Evolutionary conservation across 2,797 vertebrate species (phyloP).

Genomic region (Psittacula echo): DNA sequence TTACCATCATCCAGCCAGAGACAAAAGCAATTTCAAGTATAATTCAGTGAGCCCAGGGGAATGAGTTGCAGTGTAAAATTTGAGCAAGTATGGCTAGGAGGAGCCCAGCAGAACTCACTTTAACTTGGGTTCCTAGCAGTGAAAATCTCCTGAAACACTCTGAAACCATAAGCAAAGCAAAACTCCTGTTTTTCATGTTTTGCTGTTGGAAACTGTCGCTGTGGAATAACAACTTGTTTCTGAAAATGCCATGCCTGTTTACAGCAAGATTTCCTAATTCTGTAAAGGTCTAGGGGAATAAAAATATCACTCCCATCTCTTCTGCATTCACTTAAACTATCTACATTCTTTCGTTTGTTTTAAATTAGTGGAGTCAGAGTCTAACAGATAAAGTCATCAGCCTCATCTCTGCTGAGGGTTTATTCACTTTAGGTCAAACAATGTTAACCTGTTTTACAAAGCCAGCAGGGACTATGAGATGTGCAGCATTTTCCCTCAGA

Average conservation of each 20-base stretch:
- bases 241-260: slow-evolving; percentile 42
- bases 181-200: neutral
- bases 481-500: slow-evolving; percentile 50
- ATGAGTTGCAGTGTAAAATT: slow-evolving; percentile 20
- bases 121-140: neutral
- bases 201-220: slow-evolving; percentile 48
- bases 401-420: slow-evolving; percentile 42
- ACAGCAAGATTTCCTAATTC: slow-evolving; percentile 40
- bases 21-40: slow-evolving; percentile 15
- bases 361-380: slow-evolving; percentile 56
- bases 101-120: slow-evolving; percentile 20
- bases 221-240: slow-evolving; percentile 47
- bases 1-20: slow-evolving; percentile 17
- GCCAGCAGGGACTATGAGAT: slow-evolving; percentile 38
- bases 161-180: slow-evolving; percentile 32
- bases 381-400: slow-evolving; percentile 64
- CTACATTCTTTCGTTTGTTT: slow-evolving; percentile 61
- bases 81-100: slow-evolving; percentile 5
- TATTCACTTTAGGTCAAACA: slow-evolving; percentile 61
- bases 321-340: slow-evolving; percentile 32
- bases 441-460: slow-evolving; percentile 63
- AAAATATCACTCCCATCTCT: neutral
- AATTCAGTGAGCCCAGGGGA: slow-evolving; percentile 36
- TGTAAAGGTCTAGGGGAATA: neutral
- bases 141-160: slow-evolving; percentile 8